These are phyloP conservation scores for Antheraea yamamai DNA, from an alignment of 2,888 invertebrate species.

Conservation along the genomic window DNA sequence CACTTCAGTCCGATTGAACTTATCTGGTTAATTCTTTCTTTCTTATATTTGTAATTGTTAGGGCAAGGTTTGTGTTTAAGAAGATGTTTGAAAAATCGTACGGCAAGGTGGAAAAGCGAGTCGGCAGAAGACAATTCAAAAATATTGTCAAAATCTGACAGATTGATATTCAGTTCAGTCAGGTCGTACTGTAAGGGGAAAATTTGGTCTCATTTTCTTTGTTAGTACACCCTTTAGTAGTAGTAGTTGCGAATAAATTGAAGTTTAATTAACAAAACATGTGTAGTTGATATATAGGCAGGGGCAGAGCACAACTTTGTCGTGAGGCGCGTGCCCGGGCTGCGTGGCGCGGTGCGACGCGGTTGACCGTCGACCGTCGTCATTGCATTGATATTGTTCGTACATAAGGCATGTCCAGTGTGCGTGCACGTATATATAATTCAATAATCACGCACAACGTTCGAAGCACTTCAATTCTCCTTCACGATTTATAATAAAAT, in stretches of 20 bases:
- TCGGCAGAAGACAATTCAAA: no score
- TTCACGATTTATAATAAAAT: conserved; percentile 7
- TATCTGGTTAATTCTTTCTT: no score
- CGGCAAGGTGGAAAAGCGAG: no score
- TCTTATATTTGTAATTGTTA: no score
- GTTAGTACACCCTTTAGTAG: no score
- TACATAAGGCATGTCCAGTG: conserved; percentile 12
- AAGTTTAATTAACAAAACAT: not conserved
- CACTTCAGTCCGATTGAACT: no score
- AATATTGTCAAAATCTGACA: no score
- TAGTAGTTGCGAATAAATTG: not conserved
- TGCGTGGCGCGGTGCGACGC: not conserved
- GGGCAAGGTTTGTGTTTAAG: no score
- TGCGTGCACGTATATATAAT: conserved; percentile 15
- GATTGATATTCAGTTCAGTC: no score
- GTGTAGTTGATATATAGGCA: not conserved
- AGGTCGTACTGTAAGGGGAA: no score
- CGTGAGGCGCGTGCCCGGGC: not conserved
- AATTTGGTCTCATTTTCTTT: no score
- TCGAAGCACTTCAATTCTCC: not conserved
- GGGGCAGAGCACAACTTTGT: not conserved
- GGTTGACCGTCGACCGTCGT: conserved; percentile 12
- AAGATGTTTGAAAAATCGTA: no score
- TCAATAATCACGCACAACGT: conserved; percentile 12
- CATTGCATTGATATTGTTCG: conserved; percentile 14